These are phyloP conservation scores for Spodoptera frugiperda DNA, from an alignment of 1,140 invertebrate genomes.

Conservation along the genomic window DNA sequence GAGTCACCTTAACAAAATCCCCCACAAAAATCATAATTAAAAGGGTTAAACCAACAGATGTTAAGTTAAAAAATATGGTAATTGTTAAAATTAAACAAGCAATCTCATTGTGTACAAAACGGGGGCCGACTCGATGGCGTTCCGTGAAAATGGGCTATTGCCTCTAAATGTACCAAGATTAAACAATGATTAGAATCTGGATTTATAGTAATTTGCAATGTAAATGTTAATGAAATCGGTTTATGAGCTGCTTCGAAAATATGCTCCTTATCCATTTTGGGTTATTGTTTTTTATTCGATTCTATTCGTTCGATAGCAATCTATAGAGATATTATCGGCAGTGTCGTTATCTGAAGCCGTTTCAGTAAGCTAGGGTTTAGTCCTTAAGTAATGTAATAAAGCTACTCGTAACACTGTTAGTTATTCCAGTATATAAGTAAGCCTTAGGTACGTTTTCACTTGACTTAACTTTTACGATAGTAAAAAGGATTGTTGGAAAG, in stretches of 20 bases:
- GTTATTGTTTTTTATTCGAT: conserved; percentile 44
- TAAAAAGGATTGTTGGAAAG: too few relatives aligned
- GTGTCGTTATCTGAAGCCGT: conserved; percentile 12
- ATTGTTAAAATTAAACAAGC: conserved; percentile 71
- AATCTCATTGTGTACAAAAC: conserved; percentile 60
- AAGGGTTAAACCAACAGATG: conserved; percentile 60
- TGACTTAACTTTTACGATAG: background rate
- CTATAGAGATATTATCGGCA: conserved; percentile 22
- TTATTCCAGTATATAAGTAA: background rate
- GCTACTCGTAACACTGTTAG: background rate
- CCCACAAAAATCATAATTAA: conserved; percentile 56
- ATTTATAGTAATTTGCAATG: conserved; percentile 69
- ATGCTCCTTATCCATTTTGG: conserved; percentile 37
- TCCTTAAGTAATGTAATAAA: conserved; percentile 2
- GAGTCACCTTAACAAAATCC: conserved; percentile 11
- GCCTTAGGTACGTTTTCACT: background rate
- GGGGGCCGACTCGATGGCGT: conserved; percentile 51
- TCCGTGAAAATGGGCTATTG: conserved; percentile 65
- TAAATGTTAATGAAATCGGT: conserved; percentile 61
- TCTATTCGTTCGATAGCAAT: conserved; percentile 9
- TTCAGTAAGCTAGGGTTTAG: conserved; percentile 6
- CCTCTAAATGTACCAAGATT: conserved; percentile 65
- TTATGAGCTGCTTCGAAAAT: conserved; percentile 54
- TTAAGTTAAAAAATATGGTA: conserved; percentile 65
- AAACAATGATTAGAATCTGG: conserved; percentile 69